Evolutionary conservation across 1,140 invertebrate genomes (phyloP).

Genomic region (Matsumurasca onukii): DNA sequence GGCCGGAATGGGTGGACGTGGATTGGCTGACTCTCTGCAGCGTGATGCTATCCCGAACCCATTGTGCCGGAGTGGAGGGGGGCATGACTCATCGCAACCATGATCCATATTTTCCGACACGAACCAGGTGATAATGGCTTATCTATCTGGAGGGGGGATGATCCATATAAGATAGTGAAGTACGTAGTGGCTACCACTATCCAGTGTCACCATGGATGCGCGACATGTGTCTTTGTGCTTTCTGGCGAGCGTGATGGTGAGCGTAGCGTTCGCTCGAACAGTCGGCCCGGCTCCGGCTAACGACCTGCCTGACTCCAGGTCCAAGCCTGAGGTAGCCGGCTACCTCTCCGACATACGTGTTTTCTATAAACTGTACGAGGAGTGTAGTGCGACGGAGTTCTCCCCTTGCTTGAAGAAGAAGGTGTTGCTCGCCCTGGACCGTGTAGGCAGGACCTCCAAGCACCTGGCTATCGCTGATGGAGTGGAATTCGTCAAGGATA

Average conservation of each 20-base stretch:
- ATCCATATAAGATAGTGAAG: slow-evolving; percentile 25
- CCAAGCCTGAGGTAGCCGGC: slow-evolving; percentile 38
- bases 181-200: neutral
- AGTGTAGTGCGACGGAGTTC: slow-evolving; percentile 68
- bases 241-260: neutral
- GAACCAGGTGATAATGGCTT: slow-evolving; percentile 15
- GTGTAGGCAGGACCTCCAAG: slow-evolving; percentile 60
- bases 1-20: too few relatives aligned
- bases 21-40: too few relatives aligned
- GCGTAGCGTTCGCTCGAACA: neutral
- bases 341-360: slow-evolving; percentile 54
- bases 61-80: neutral
- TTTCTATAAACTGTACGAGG: slow-evolving; percentile 67
- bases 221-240: slow-evolving; percentile 7
- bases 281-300: slow-evolving; percentile 40
- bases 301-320: slow-evolving; percentile 5
- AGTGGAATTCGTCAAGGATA: slow-evolving; percentile 65
- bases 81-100: slow-evolving; percentile 15
- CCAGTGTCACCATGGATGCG: slow-evolving; percentile 5
- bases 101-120: slow-evolving; percentile 23
- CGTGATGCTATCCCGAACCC: too few relatives aligned
- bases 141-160: neutral
- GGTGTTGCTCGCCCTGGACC: slow-evolving; percentile 68
- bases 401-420: slow-evolving; percentile 75
- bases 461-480: slow-evolving; percentile 68